A percentile compares a stretch with the other conserved stretches of the same genome.
Conservation (phyloP, 2,888 invertebrate genomes). For the Morpho helenor region DNA sequence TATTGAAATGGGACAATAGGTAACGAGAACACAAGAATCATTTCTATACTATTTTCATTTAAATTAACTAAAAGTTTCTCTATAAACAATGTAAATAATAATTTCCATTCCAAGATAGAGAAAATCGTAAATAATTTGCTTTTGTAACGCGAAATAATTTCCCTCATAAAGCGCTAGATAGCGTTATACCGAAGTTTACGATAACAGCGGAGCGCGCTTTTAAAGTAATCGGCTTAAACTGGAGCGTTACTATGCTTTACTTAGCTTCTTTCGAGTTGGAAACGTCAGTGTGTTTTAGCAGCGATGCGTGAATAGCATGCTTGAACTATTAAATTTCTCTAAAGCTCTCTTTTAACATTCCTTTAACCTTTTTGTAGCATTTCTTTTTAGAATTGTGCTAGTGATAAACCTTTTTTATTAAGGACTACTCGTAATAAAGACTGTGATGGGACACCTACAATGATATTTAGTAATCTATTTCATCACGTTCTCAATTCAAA, state of each 20-base stretch:
- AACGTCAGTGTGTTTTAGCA: slow-evolving; percentile 29
- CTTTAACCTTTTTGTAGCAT: neutral
- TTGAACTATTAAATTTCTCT: slow-evolving; percentile 3
- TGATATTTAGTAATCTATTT: too few species aligned
- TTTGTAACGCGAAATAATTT: slow-evolving; percentile 19
- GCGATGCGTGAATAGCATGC: slow-evolving; percentile 25
- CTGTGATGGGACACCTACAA: too few species aligned
- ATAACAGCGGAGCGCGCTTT: slow-evolving; percentile 48
- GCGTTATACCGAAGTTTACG: slow-evolving; percentile 36
- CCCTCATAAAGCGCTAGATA: slow-evolving; percentile 30
- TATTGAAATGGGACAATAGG: too few species aligned
- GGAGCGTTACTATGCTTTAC: slow-evolving; percentile 26
- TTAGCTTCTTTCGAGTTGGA: slow-evolving; percentile 29
- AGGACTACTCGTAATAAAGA: too few species aligned
- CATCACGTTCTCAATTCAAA: too few species aligned
- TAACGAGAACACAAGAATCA: too few species aligned
- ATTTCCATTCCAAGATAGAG: slow-evolving; percentile 2
- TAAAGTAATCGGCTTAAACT: slow-evolving; percentile 64
- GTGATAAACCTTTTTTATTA: too few species aligned
- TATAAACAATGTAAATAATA: neutral
- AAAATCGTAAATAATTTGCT: slow-evolving; percentile 36
- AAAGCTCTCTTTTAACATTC: neutral
- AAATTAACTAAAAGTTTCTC: neutral
- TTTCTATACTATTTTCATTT: neutral
- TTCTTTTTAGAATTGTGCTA: too few species aligned